A percentile compares a stretch with the other conserved stretches of the same genome.
Conservation (phyloP, 2,888 invertebrate genomes). For the Mythimna pallens region DNA sequence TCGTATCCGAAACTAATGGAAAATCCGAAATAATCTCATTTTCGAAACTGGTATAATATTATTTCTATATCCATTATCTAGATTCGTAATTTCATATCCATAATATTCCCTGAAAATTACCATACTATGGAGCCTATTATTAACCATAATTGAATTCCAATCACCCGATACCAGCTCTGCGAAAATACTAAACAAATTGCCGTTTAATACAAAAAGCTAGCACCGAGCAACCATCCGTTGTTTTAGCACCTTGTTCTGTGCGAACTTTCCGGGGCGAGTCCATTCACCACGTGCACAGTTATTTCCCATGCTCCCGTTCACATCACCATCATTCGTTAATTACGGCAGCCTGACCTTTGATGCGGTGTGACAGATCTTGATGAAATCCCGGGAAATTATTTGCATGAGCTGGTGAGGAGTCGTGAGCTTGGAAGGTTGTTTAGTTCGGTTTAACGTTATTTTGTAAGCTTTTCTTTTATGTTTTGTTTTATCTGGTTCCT, state of each 20-base stretch:
- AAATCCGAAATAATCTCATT: too few species aligned
- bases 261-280: constrained; percentile 70
- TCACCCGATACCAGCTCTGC: constrained; percentile 38
- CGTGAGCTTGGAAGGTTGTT: too few species aligned
- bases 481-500: too few species aligned
- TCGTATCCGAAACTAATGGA: too few species aligned
- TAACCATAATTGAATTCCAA: constrained; percentile 35
- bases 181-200: constrained; percentile 59
- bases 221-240: constrained; percentile 47
- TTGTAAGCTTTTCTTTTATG: not conserved
- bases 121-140: constrained; percentile 24
- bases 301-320: constrained; percentile 86
- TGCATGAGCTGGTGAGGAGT: constrained; percentile 37
- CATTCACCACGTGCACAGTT: constrained; percentile 75
- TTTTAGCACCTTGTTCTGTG: constrained; percentile 66
- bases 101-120: not conserved
- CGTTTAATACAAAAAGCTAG: constrained; percentile 57
- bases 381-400: constrained; percentile 68
- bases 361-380: constrained; percentile 75
- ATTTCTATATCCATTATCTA: too few species aligned
- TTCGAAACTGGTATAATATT: too few species aligned
- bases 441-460: too few species aligned
- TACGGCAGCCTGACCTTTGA: constrained; percentile 81
- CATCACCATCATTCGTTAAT: constrained; percentile 82
- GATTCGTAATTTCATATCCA: too few species aligned